Evolutionary conservation across 2,797 vertebrate genomes (phyloP), one percentile per base, ranked within the genome.

Genomic region (Hipposideros larvatus): DNA sequence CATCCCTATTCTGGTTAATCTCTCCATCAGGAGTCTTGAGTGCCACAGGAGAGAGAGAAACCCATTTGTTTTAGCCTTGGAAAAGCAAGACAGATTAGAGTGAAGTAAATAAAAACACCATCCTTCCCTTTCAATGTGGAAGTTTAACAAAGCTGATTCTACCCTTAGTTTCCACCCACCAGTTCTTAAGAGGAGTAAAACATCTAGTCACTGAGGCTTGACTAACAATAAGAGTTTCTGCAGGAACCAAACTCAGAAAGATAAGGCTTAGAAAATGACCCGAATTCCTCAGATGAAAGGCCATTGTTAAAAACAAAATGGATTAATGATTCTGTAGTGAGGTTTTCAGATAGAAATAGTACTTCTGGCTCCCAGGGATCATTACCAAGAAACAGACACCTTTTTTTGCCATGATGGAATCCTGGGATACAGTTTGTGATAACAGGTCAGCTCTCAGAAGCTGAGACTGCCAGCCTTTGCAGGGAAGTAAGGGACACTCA

Each of bases 401-500:
- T 77, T 91, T 66, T 86, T 48, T 18, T 3, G 34, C 63, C 28
- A 0, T 5, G 13, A 31, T 3, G 16, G 82, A 68, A 13, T 75
- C 31, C 46, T 37, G 16, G 24, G 0, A 48, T 53, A 16, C 26
- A 5, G 3, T 2, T 26, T 59, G 41, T 68, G 77, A 43, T 43
- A 41, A 46, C 34, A n/a, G 61, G 10, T 31, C 41, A 37, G 31
- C 37, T 31, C 63, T 78, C 70, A 18, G 6, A 61, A 53, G 43
- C 18, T 46, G 83, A 14, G 8, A n/a, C 16, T 75, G 55, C 68
- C 66, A 37, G 18, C 11, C 9, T 48, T 53, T 10, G 0, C 11
- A 24, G 78, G 43, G 16, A 74, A 77, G 46, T 3, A 43, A 43
- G 8, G 16, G 37, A 3, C 79, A 97, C 98, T 92, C 78, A 99